phyloP scores from a whole-genome alignment of 2,888 invertebrate species.

The Athetis lepigone region DNA sequence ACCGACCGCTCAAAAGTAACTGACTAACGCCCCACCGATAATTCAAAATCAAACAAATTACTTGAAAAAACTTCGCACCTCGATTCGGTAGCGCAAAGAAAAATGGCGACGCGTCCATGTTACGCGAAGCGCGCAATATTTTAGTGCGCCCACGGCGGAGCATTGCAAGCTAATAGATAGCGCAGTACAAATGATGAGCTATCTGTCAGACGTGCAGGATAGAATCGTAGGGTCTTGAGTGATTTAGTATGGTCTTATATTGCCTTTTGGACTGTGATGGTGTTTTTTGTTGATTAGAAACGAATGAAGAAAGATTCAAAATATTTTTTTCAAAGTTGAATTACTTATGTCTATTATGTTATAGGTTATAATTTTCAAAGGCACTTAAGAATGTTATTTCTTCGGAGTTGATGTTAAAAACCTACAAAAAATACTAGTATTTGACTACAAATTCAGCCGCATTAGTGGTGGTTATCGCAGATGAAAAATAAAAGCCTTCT shows the following conservation, averaged over 20 bases:
- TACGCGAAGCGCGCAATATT: constrained; percentile 65
- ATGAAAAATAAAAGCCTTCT: too few species aligned
- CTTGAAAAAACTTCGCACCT: constrained; percentile 40
- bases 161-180: constrained; percentile 62
- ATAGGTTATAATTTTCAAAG: too few species aligned
- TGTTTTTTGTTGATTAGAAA: neutral
- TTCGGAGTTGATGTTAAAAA: too few species aligned
- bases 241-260: neutral
- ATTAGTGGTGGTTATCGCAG: too few species aligned
- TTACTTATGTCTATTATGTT: too few species aligned
- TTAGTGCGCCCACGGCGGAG: constrained; percentile 68
- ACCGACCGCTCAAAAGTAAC: too few species aligned
- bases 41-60: constrained; percentile 46
- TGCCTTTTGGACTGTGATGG: too few species aligned
- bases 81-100: constrained; percentile 55
- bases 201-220: constrained; percentile 67
- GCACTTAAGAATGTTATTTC: too few species aligned
- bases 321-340: too few species aligned
- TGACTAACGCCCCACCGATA: constrained; percentile 22
- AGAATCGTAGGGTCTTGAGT: neutral
- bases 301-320: neutral
- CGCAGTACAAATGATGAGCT: constrained; percentile 68
- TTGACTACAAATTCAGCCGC: too few species aligned
- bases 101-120: constrained; percentile 44
- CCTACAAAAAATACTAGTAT: too few species aligned